Evolutionary conservation across 1,140 invertebrate genomes (phyloP).

Genomic region (Drosophila orena): DNA sequence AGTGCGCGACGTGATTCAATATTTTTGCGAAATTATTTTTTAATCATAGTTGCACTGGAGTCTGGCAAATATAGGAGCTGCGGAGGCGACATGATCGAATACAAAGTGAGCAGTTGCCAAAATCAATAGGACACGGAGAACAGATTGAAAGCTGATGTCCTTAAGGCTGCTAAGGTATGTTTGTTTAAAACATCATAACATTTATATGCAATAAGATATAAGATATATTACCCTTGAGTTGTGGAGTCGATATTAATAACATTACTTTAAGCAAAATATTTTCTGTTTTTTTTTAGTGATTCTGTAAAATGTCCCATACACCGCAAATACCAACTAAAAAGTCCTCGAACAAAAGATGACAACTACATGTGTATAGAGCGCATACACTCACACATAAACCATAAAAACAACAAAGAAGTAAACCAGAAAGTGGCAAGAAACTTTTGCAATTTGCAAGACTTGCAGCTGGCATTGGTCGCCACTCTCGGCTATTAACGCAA

Average conservation of each 20-base stretch:
- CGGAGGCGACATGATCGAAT: neutral
- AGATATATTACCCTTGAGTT: too few species aligned
- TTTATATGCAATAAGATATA: too few species aligned
- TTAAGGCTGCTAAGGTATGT: neutral
- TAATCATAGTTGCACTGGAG: conserved; percentile 57
- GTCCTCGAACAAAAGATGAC: conserved; percentile 21
- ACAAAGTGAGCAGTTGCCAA: conserved; percentile 3
- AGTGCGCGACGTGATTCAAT: conserved; percentile 72
- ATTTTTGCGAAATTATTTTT: conserved; percentile 76
- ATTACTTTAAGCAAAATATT: neutral
- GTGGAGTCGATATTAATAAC: too few species aligned
- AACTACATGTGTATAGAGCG: conserved; percentile 22
- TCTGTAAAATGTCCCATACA: neutral
- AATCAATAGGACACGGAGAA: conserved; percentile 1
- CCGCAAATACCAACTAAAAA: neutral
- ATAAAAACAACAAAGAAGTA: conserved; percentile 24
- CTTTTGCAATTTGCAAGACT: conserved; percentile 72
- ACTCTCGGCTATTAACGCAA: conserved; percentile 63
- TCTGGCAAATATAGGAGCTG: conserved; percentile 11
- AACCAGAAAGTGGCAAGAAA: conserved; percentile 39
- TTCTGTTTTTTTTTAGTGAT: neutral
- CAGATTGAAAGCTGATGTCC: too few species aligned
- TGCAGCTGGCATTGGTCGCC: conserved; percentile 64
- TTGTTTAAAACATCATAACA: neutral
- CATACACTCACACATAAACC: conserved; percentile 9